Percentiles rank a stretch among this genome's conserved stretches.
Evolutionary conservation across 2,113 vertebrate genomes (phyloP).

Genomic region (Callipepla squamata): DNA sequence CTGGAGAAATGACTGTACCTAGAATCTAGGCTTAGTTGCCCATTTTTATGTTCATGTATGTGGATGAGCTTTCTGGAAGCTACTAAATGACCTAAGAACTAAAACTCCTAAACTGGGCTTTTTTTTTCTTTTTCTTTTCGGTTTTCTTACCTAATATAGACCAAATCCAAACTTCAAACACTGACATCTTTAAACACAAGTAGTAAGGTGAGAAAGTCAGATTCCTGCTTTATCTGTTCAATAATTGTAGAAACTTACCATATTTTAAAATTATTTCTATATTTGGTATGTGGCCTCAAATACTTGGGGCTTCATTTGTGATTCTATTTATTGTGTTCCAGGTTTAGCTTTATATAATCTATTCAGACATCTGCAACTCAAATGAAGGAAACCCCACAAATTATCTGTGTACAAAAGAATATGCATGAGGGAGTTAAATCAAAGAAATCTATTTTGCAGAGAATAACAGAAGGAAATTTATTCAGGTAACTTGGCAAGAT

Average conservation of each 20-base stretch:
- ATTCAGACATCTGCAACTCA: background rate
- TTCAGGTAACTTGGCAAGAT: background rate
- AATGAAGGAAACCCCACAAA: background rate
- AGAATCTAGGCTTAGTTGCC: background rate
- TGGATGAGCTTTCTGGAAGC: constrained; percentile 20
- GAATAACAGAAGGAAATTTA: background rate
- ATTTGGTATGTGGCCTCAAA: background rate
- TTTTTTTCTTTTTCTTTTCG: rapidly evolving
- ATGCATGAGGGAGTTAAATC: background rate
- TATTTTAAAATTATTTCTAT: background rate
- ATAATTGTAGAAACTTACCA: background rate
- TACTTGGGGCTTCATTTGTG: background rate
- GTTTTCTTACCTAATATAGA: background rate
- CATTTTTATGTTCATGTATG: background rate
- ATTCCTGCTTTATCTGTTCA: background rate
- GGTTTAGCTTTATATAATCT: background rate
- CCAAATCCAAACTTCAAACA: background rate
- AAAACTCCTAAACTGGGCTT: background rate
- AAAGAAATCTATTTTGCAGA: constrained; percentile 6
- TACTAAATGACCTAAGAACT: background rate
- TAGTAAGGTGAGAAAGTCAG: background rate
- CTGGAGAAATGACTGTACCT: background rate
- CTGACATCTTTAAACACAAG: background rate
- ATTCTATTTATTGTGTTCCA: background rate
- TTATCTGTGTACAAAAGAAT: background rate